Conservation (phyloP, 2,797 vertebrate species). For the Peromyscus melanophrys region DNA sequence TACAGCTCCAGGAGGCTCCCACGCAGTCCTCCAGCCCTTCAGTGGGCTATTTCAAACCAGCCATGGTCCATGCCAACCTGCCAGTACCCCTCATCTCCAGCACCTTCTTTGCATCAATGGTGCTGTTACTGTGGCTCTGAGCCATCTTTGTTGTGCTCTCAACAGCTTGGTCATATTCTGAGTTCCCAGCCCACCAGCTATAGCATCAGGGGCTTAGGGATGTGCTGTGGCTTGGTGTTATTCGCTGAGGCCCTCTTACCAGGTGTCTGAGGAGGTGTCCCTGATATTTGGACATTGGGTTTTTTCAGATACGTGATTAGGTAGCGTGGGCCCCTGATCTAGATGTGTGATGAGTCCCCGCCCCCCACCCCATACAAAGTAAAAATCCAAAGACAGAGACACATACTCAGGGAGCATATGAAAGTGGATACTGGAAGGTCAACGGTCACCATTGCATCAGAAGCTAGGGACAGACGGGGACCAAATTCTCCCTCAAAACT, state of each 20-base stretch:
- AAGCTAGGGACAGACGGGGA: neutral
- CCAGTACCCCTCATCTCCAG: neutral
- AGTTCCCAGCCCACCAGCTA: neutral
- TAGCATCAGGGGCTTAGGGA: neutral
- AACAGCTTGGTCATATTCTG: neutral
- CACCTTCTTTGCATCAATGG: rapidly evolving
- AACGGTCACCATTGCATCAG: neutral
- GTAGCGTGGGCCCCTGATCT: neutral
- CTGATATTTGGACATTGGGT: neutral
- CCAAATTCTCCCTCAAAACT: neutral
- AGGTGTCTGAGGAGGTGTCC: neutral
- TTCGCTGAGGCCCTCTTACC: neutral
- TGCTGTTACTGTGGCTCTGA: neutral
- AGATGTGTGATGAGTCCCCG: neutral
- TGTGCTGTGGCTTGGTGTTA: neutral
- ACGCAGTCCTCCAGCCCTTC: rapidly evolving
- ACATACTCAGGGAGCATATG: neutral
- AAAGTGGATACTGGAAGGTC: neutral
- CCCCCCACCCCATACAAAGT: neutral
- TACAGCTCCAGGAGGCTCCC: neutral
- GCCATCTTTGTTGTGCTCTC: neutral
- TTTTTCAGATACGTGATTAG: neutral
- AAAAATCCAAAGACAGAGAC: constrained; percentile 1
- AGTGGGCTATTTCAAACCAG: neutral
- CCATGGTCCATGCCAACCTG: neutral